Evolutionary conservation across 2,113 vertebrate species (phyloP).

Genomic region (Oncorhynchus mykiss): DNA sequence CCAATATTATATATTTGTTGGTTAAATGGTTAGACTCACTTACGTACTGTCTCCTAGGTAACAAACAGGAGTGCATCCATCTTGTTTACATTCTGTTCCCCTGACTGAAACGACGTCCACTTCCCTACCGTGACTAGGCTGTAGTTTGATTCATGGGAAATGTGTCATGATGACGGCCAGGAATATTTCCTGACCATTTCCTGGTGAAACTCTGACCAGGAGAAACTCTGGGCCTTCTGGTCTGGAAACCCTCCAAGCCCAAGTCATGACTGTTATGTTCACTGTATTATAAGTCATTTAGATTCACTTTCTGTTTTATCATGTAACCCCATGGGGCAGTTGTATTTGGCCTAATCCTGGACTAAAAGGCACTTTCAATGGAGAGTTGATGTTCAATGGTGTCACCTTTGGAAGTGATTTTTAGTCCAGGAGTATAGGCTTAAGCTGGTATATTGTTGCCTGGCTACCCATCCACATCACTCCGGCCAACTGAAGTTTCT

Average conservation of each 20-base stretch:
- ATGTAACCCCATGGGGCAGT: not conserved
- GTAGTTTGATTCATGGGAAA: not conserved
- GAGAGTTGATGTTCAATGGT: too few species aligned
- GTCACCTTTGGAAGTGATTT: not conserved
- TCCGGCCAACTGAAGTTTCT: too few species aligned
- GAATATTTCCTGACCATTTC: too few species aligned
- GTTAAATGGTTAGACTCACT: constrained; percentile 4
- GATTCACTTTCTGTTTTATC: not conserved
- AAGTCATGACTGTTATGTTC: too few species aligned
- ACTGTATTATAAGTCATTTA: not conserved
- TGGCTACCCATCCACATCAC: not conserved
- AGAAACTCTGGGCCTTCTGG: too few species aligned
- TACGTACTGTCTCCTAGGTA: not conserved
- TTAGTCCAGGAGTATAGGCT: not conserved
- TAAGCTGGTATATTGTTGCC: not conserved
- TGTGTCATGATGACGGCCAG: too few species aligned
- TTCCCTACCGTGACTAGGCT: constrained; percentile 5
- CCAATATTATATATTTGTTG: constrained; percentile 5
- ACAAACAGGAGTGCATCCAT: not conserved
- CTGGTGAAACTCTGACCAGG: too few species aligned
- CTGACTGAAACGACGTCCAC: constrained; percentile 4
- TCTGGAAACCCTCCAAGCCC: too few species aligned
- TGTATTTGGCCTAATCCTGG: not conserved
- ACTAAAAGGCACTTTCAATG: not conserved
- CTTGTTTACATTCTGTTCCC: too few species aligned